These are phyloP conservation scores for Ibycter americanus DNA, from an alignment of 2,797 vertebrate genomes.

Conservation along the genomic window DNA sequence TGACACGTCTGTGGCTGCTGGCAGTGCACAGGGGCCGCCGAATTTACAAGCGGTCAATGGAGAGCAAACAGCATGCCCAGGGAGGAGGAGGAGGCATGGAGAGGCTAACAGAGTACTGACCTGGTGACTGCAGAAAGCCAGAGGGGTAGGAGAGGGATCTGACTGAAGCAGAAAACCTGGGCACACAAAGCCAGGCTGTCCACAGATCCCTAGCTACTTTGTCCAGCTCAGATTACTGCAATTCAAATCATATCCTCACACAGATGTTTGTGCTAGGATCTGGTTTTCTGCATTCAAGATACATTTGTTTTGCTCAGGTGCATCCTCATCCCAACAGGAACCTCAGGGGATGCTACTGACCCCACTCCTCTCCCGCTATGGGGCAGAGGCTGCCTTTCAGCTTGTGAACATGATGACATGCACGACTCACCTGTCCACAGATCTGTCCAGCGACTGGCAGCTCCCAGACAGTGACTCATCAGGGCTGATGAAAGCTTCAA, in stretches of 20 bases:
- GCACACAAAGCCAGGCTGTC: not conserved
- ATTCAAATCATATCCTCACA: not conserved
- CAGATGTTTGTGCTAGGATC: not conserved
- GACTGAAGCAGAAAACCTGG: not conserved
- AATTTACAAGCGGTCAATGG: not conserved
- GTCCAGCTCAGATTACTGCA: not conserved
- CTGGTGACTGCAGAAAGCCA: not conserved
- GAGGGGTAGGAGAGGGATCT: not conserved
- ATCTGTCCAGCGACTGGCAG: conserved; percentile 86
- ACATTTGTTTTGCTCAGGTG: not conserved
- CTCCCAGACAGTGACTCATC: conserved; percentile 88
- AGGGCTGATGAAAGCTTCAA: conserved; percentile 87
- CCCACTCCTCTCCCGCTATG: fast-evolving
- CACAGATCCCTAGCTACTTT: not conserved
- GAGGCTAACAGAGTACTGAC: not conserved
- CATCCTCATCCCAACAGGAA: not conserved
- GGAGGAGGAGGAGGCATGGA: not conserved
- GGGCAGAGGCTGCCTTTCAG: not conserved
- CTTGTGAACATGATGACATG: not conserved
- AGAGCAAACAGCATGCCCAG: fast-evolving
- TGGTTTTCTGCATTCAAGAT: not conserved
- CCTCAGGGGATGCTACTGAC: not conserved
- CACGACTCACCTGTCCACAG: conserved; percentile 88
- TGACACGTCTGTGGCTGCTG: conserved; percentile 20
- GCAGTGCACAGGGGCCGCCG: not conserved